A percentile compares a stretch with the other conserved stretches of the same genome.
Conservation (phyloP, 1,140 invertebrate genomes). For the Antheraea pernyi region DNA sequence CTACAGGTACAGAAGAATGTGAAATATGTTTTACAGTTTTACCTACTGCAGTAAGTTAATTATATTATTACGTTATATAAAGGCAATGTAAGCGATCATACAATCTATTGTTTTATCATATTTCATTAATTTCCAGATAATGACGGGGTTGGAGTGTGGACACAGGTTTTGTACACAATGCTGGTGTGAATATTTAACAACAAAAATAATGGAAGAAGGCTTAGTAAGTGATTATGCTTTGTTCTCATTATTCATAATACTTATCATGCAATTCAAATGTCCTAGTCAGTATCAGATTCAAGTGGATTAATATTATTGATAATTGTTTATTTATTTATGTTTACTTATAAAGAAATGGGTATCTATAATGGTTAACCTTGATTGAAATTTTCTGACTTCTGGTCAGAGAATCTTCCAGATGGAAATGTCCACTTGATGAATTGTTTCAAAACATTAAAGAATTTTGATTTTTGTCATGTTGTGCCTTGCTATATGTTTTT, state of each 20-base stretch:
- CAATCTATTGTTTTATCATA: constrained; percentile 14
- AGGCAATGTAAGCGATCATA: neutral
- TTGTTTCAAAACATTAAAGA: too few relatives aligned
- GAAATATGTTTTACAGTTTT: constrained; percentile 94
- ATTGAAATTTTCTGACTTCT: too few relatives aligned
- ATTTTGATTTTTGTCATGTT: too few relatives aligned
- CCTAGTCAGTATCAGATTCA: neutral
- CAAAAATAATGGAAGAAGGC: constrained; percentile 99
- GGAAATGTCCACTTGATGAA: too few relatives aligned
- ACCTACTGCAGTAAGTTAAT: constrained; percentile 87
- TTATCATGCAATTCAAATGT: neutral
- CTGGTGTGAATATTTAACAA: constrained; percentile 98
- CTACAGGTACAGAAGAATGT: constrained; percentile 91
- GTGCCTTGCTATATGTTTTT: too few relatives aligned
- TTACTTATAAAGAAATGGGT: too few relatives aligned
- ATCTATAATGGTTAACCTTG: too few relatives aligned
- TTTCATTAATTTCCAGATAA: constrained; percentile 83
- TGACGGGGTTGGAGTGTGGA: constrained; percentile 98
- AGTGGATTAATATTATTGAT: neutral
- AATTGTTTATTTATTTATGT: neutral
- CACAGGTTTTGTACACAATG: constrained; percentile 97
- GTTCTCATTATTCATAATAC: neutral
- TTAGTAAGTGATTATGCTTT: constrained; percentile 77
- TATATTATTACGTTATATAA: neutral
- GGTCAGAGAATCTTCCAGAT: too few relatives aligned